Evolutionary conservation across 2,113 vertebrate genomes (phyloP).

Genomic region (Eidolon helvum): DNA sequence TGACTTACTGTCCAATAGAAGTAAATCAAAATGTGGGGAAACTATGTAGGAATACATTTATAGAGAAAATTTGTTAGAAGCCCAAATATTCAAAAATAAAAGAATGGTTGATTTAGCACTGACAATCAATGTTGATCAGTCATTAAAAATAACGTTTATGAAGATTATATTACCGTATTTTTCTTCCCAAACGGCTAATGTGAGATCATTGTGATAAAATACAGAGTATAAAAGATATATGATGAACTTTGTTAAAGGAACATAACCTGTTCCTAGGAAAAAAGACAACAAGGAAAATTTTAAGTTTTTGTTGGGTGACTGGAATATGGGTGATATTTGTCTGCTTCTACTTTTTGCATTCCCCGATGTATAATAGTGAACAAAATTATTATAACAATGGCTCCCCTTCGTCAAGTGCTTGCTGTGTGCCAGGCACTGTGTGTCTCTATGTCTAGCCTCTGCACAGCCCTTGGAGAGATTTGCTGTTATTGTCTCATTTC

Average conservation of each 20-base stretch:
- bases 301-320: background rate
- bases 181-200: background rate
- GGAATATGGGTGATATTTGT: background rate
- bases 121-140: background rate
- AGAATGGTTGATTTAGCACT: background rate
- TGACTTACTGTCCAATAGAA: background rate
- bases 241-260: background rate
- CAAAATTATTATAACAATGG: background rate
- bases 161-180: background rate
- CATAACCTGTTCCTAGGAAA: background rate
- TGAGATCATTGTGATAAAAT: background rate
- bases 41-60: background rate
- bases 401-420: background rate
- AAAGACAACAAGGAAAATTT: background rate
- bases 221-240: background rate
- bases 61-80: background rate
- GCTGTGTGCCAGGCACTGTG: background rate
- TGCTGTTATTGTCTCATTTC: background rate
- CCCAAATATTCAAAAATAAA: background rate
- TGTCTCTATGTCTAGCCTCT: background rate
- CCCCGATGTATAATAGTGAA: background rate
- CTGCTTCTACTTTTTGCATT: background rate
- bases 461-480: background rate
- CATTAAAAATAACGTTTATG: background rate
- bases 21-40: background rate